These are phyloP conservation scores for Peromyscus nudipes DNA, from an alignment of 2,797 vertebrate species.

Conservation along the genomic window DNA sequence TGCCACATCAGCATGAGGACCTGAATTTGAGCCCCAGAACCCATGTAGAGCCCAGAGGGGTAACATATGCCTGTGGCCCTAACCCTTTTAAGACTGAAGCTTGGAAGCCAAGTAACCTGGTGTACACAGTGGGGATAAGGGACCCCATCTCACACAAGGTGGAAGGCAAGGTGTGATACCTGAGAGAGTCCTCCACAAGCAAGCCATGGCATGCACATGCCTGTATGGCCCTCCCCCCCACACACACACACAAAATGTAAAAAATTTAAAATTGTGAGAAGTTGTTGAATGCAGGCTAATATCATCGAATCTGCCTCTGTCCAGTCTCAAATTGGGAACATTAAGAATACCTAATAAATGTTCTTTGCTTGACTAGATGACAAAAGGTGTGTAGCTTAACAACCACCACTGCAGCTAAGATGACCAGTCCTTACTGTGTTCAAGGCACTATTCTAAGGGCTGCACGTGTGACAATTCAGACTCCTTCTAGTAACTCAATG, in stretches of 20 bases:
- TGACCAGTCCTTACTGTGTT: not conserved
- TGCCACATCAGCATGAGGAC: not conserved
- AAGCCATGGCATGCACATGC: not conserved
- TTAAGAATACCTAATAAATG: not conserved
- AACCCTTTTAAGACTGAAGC: not conserved
- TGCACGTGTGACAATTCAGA: not conserved
- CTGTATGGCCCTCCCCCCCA: not conserved
- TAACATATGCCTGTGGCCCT: not conserved
- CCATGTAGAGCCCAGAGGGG: not conserved
- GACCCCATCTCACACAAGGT: not conserved
- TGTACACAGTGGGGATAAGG: not conserved
- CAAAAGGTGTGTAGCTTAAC: not conserved
- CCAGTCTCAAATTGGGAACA: not conserved
- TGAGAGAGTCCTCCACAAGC: not conserved
- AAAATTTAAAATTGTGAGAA: not conserved
- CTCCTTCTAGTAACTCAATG: not conserved
- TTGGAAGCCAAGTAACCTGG: not conserved
- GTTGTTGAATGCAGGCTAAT: not conserved
- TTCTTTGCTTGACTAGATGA: not conserved
- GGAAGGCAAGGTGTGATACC: not conserved
- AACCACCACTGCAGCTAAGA: not conserved
- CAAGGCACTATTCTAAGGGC: not conserved
- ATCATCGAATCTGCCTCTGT: not conserved
- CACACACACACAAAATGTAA: not conserved
- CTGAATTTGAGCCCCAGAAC: not conserved